Evolutionary conservation across 2,888 invertebrate species (phyloP).

Genomic region (Pachliopta kotzebuea): DNA sequence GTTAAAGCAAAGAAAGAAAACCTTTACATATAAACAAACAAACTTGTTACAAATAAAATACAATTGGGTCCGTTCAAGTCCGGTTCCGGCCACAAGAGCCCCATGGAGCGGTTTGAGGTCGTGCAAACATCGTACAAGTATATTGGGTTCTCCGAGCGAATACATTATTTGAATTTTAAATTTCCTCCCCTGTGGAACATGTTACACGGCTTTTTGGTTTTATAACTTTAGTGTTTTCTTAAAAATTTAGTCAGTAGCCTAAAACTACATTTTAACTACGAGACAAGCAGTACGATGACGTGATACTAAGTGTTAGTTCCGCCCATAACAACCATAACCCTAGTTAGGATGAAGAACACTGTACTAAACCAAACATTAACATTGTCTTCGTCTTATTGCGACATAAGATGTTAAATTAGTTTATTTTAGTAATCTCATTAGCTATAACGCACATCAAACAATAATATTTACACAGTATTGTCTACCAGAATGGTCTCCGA

Average conservation of each 20-base stretch:
- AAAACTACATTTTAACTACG: no score
- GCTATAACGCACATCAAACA: no score
- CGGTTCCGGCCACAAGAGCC: conserved; percentile 29
- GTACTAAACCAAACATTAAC: no score
- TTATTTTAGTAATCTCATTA: no score
- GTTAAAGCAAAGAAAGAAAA: conserved; percentile 20
- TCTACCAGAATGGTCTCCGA: no score
- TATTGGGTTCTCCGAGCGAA: conserved; percentile 26
- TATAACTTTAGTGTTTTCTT: conserved; percentile 18
- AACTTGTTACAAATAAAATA: conserved; percentile 29
- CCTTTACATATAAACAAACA: conserved; percentile 22
- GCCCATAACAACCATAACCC: no score
- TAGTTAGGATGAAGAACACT: no score
- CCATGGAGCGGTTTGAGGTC: conserved; percentile 27
- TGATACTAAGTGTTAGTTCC: no score
- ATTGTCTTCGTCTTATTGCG: no score
- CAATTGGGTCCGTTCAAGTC: conserved; percentile 29
- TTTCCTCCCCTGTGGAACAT: conserved; percentile 21
- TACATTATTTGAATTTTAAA: conserved; percentile 30
- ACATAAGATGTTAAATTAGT: no score
- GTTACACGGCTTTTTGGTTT: conserved; percentile 19
- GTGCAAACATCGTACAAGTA: conserved; percentile 28
- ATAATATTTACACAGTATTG: no score
- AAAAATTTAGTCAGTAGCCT: neutral
- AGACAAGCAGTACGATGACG: no score